Evolutionary conservation across 2,797 vertebrate species (phyloP).

Genomic region (Eulemur mongoz): DNA sequence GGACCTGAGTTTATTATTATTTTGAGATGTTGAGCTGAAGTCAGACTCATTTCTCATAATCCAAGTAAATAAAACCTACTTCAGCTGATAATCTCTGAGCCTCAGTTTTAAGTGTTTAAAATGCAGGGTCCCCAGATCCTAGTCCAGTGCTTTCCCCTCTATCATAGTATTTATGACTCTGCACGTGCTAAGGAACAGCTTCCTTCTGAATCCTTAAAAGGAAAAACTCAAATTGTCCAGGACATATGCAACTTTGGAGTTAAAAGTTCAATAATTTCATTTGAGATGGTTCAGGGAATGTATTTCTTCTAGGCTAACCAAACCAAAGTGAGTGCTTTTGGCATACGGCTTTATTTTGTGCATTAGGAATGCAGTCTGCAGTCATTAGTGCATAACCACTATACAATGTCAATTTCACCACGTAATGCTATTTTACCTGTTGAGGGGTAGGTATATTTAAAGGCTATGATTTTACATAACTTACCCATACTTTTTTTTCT

Average conservation of each 20-base stretch:
- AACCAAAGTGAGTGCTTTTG: conserved; percentile 36
- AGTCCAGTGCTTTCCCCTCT: neutral
- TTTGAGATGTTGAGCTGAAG: neutral
- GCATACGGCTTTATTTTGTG: conserved; percentile 37
- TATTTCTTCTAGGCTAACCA: conserved; percentile 51
- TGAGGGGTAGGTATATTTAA: neutral
- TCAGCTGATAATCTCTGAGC: neutral
- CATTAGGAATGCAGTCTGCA: conserved; percentile 34
- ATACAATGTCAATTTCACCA: neutral
- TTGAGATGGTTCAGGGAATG: neutral
- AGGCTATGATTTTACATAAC: conserved; percentile 29
- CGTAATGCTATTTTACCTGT: neutral
- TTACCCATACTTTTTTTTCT: neutral
- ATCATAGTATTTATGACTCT: neutral
- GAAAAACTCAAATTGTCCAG: neutral
- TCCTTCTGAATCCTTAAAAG: conserved; percentile 22
- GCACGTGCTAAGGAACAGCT: neutral
- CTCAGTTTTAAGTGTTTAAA: neutral
- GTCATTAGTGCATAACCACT: conserved; percentile 55
- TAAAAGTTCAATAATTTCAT: conserved; percentile 12
- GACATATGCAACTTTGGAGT: neutral
- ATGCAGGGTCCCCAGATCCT: neutral
- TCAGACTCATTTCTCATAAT: conserved; percentile 21
- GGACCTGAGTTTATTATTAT: neutral
- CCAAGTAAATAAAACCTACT: neutral